A percentile compares a stretch with the other conserved stretches of the same genome.
Conservation (phyloP, 2,797 vertebrate genomes). For the Cryptoblepharus egeriae region DNA sequence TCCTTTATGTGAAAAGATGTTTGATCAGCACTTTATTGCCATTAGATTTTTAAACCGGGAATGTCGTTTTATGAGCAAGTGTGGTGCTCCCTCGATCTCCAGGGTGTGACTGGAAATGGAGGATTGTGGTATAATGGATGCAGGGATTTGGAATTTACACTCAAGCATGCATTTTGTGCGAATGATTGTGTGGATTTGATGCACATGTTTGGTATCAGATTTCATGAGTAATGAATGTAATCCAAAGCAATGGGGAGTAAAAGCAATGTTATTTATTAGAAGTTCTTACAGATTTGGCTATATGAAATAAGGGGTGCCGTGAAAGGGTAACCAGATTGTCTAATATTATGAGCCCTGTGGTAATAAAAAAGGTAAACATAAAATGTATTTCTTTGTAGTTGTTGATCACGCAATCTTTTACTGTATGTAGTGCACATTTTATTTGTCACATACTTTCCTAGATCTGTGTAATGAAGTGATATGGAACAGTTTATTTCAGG, state of each 20-base stretch:
- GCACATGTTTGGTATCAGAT: not conserved
- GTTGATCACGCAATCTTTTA: too few relatives aligned
- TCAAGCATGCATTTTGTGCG: not conserved
- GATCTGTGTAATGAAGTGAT: not conserved
- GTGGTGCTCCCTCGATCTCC: conserved; percentile 25
- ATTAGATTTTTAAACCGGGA: conserved; percentile 38
- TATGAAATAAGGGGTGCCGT: conserved; percentile 1
- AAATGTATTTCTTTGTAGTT: not conserved
- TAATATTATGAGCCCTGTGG: not conserved
- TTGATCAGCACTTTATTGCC: conserved; percentile 50
- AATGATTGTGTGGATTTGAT: conserved; percentile 38
- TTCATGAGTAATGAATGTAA: conserved; percentile 42
- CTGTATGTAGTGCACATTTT: not conserved
- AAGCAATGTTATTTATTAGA: conserved; percentile 32
- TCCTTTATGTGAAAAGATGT: conserved; percentile 13
- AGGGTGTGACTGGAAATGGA: not conserved
- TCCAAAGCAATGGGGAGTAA: conserved; percentile 26
- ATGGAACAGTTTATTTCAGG: not conserved
- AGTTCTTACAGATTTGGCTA: not conserved
- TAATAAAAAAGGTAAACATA: not conserved
- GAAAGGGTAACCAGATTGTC: conserved; percentile 15
- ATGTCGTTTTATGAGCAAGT: conserved; percentile 33
- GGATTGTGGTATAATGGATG: not conserved
- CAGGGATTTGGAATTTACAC: conserved; percentile 27
- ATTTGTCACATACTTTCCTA: not conserved